These are phyloP conservation scores for Calameuta pallipes DNA, from an alignment of 2,888 invertebrate genomes.

Conservation along the genomic window DNA sequence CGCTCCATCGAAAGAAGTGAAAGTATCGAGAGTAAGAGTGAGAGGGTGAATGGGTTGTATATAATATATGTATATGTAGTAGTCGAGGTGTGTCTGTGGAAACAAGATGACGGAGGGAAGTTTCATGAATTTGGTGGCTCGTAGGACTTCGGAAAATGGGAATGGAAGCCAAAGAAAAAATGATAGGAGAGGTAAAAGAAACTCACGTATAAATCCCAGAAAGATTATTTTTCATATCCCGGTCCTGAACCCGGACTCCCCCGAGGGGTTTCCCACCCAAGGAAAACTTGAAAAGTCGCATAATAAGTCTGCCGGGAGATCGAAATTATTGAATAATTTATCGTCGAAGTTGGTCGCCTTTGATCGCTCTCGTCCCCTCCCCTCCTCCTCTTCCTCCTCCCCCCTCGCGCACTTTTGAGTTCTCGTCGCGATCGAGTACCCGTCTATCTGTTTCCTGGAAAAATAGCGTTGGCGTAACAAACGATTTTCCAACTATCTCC, in stretches of 20 bases:
- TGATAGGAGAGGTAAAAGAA: constrained; percentile 7
- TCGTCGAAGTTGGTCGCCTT: constrained; percentile 14
- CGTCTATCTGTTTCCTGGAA: too few species aligned
- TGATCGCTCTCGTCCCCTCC: neutral
- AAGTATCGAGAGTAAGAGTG: neutral
- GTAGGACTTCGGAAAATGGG: neutral
- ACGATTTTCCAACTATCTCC: too few species aligned
- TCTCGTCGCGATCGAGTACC: too few species aligned
- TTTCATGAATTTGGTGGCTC: too few species aligned
- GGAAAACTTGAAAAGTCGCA: constrained; percentile 22
- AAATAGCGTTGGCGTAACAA: too few species aligned
- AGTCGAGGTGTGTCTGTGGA: neutral
- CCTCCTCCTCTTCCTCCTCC: neutral
- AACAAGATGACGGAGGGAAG: constrained; percentile 7
- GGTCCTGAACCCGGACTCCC: constrained; percentile 2
- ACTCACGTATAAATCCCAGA: constrained; percentile 18
- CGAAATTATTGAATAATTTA: constrained; percentile 23
- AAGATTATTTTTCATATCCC: constrained; percentile 23
- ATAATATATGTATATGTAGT: too few species aligned
- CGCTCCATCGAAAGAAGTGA: neutral
- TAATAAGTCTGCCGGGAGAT: constrained; percentile 15
- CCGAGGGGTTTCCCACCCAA: constrained; percentile 5
- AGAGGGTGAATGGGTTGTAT: neutral
- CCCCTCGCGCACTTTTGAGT: neutral
- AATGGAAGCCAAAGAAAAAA: neutral